Evolutionary conservation across 2,888 invertebrate species (phyloP), one percentile per base, ranked within the genome.

Genomic region (Amblyjoppa fuscipennis): DNA sequence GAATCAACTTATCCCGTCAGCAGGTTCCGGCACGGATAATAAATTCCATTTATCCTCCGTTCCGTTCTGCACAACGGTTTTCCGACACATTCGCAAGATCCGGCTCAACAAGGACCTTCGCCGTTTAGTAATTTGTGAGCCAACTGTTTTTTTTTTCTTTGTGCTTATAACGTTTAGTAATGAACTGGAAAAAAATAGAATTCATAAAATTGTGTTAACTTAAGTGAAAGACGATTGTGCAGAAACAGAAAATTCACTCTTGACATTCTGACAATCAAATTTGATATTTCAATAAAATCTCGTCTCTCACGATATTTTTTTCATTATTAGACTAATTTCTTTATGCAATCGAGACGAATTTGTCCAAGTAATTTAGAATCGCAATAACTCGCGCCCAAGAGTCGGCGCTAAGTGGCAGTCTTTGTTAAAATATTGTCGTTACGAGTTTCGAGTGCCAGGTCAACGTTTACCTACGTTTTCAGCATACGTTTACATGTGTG

Each of bases 361-460:
- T 45, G 45, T 16, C 34, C 20, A 13, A 41, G 68, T 59, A 53
- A 73, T 61, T 56, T n/a, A 56, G 49, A 66, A 66, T 82, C 64
- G 20, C 45, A 49, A 82, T 41, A 49, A 71, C 45, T n/a, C 56
- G n/a, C 25, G 7, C 16, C 28, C 51, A 28, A 38, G 61, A 38
- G 45, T 3, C 41, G n/a, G 38, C 51, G 28, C 71, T 41, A 16
- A 38, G 56, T 53, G 53, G 28, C 20, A 34, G 31, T 1, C 45
- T n/a, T 70, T 41, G 53, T 56, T 64, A 25, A 69, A 83, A 73
- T 61, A 61, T 78, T 83, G 59, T 79, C 56, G n/a, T 74, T 83
- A 31, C 13, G 28, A 74, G 66, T 68, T 38, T 31, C 59, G 16
- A 20, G 25, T 69, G 28, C 34, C 9, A 34, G 20, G 38, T 38